Evolutionary conservation across 2,797 vertebrate genomes (phyloP), one percentile per base, ranked within the genome.

Genomic region (Phoxinus dragarum): DNA sequence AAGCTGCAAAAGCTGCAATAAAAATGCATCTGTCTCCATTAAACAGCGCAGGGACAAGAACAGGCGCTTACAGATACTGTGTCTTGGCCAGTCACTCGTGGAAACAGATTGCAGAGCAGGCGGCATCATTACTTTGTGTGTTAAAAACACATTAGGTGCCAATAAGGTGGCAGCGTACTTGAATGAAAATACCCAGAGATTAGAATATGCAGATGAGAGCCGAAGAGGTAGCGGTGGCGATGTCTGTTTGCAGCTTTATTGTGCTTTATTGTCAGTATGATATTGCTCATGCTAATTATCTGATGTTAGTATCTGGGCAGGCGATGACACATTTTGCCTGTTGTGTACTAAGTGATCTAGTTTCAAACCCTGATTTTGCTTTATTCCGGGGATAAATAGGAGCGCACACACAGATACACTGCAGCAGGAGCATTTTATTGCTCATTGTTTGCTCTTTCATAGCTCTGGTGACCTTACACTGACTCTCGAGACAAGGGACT

Each of bases 101-200:
- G 67, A 89, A 90, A 54, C 86, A 93, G 90, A 94, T 93, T 93
- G 76, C 85, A 86, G 89, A 81, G 86, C 90, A 92, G 82, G 88
- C 88, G 84, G 90, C 85, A 88, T 89, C 84, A 89, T 92, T 93
- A 94, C 84, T 94, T 92, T 90, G 67, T 86, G 74, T 92, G 88
- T 89, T 91, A 89, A 92, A 93, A 94, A 88, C 87, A 81, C 88
- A 93, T 93, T 92, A 90, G 86, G 88, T 89, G 90, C 61, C 74
- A 86, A 86, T 88, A 86, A 87, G 87, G 86, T 90, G 73, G 80
- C 64, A 84, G 87, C 89, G 84, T 59, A 36, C 81, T 90, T 90
- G 92, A 82, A 90, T 90, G 78, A 90, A 91, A 93, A 91, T 61
- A 89, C 82, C 90, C 89, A 44, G 56, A 91, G 87, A 90, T 66